Evolutionary conservation across 2,888 invertebrate species (phyloP).

Genomic region (Pristionchus exspectatus): DNA sequence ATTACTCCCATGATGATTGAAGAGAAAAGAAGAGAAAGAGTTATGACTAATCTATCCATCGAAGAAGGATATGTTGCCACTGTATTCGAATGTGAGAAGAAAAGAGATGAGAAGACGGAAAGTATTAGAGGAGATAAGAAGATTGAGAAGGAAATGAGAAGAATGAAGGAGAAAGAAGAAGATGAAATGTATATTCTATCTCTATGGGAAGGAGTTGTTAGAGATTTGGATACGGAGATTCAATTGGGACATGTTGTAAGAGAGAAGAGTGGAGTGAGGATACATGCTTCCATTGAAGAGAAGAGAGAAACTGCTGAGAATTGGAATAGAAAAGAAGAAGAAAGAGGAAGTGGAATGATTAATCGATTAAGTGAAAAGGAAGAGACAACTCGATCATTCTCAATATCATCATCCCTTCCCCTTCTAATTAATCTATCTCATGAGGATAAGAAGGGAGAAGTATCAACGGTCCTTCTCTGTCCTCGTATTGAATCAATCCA

Average conservation of each 20-base stretch:
- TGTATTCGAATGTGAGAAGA: constrained; percentile 49
- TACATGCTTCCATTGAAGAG: constrained; percentile 29
- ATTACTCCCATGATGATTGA: constrained; percentile 17
- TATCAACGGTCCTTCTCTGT: not conserved
- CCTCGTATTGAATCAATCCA: constrained; percentile 34
- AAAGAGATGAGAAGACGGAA: not conserved
- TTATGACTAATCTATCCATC: constrained; percentile 20
- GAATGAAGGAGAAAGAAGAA: constrained; percentile 62
- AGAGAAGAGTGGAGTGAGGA: constrained; percentile 28
- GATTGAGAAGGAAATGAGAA: constrained; percentile 36
- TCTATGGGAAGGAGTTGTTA: constrained; percentile 71
- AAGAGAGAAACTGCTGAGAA: constrained; percentile 13
- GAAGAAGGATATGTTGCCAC: constrained; percentile 40
- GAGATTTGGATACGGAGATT: constrained; percentile 72
- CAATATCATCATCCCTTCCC: not conserved
- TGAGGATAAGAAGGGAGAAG: constrained; percentile 36
- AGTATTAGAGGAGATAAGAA: not conserved
- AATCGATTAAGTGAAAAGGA: constrained; percentile 26
- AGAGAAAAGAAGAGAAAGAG: constrained; percentile 41
- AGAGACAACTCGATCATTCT: not conserved
- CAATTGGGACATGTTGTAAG: constrained; percentile 43
- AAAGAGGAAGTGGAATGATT: not conserved
- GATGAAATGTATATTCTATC: constrained; percentile 71
- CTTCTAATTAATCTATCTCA: not conserved
- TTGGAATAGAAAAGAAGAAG: constrained; percentile 48